Conservation (phyloP, 2,888 invertebrate species). For the Nemotelus nigrinus region DNA sequence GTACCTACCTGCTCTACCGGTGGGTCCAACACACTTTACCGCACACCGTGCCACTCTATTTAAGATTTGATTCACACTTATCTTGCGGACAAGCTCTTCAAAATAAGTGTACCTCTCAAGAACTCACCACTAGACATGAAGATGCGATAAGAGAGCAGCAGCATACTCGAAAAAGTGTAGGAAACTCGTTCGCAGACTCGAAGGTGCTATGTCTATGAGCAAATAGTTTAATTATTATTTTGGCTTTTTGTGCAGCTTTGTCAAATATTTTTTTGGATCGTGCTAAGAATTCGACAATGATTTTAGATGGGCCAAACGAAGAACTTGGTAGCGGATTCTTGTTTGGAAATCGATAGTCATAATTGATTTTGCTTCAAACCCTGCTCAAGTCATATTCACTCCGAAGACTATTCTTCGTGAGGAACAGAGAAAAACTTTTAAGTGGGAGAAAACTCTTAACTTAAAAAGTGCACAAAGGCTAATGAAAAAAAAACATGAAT, state of each 20-base stretch:
- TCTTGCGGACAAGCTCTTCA: slow-evolving; percentile 33
- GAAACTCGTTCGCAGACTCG: slow-evolving; percentile 9
- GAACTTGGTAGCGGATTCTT: too few species aligned
- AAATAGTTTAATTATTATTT: slow-evolving; percentile 22
- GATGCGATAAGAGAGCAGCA: background rate
- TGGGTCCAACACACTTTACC: slow-evolving; percentile 36
- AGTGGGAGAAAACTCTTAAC: too few species aligned
- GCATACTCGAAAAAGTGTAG: slow-evolving; percentile 2
- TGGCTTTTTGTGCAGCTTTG: background rate
- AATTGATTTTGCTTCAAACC: too few species aligned
- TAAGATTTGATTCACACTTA: slow-evolving; percentile 43
- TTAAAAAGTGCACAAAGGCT: too few species aligned
- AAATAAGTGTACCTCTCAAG: slow-evolving; percentile 32
- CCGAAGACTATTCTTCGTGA: too few species aligned
- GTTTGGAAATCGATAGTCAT: too few species aligned
- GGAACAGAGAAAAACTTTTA: too few species aligned
- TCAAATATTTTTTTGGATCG: background rate
- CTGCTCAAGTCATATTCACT: too few species aligned
- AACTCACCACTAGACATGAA: slow-evolving; percentile 11
- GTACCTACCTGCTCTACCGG: slow-evolving; percentile 27
- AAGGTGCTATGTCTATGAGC: slow-evolving; percentile 3
- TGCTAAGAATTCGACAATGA: too few species aligned
- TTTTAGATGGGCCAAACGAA: too few species aligned
- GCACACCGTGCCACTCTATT: slow-evolving; percentile 39
- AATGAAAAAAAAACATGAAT: too few species aligned